A percentile compares a stretch with the other conserved stretches of the same genome.
Conservation (phyloP, 1,140 invertebrate species). For the Drosophila ficusphila region DNA sequence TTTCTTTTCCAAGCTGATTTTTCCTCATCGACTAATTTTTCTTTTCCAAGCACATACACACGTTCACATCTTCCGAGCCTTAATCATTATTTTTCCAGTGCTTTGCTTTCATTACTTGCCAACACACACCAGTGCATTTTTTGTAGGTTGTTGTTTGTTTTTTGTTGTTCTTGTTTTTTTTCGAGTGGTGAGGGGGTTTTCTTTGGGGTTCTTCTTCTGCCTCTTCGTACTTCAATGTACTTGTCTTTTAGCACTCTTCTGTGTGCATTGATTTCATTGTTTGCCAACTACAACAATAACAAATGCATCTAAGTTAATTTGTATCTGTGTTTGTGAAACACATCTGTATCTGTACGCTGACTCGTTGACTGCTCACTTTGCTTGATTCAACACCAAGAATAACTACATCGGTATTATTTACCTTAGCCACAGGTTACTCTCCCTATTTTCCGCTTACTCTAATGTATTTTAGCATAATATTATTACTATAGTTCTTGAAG, state of each 20-base stretch:
- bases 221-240: conserved; percentile 43
- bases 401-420: conserved; percentile 49
- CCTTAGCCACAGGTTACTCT: conserved; percentile 6
- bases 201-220: conserved; percentile 24
- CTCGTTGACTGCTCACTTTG: conserved; percentile 65
- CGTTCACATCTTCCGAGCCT: conserved; percentile 41
- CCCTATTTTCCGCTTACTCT: not conserved
- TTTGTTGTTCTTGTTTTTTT: not conserved
- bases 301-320: conserved; percentile 33
- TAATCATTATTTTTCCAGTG: conserved; percentile 78
- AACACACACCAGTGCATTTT: conserved; percentile 24
- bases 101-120: conserved; percentile 76
- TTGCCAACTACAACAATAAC: conserved; percentile 47
- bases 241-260: conserved; percentile 62
- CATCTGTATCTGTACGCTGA: conserved; percentile 48
- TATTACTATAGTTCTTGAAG: too few relatives aligned
- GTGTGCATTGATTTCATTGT: conserved; percentile 70
- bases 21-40: conserved; percentile 63
- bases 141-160: conserved; percentile 8
- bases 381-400: conserved; percentile 49
- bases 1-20: conserved; percentile 56
- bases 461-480: not conserved
- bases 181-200: not conserved
- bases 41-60: conserved; percentile 24
- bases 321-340: conserved; percentile 16